phyloP scores from a whole-genome alignment of 2,797 vertebrate genomes.

The Sebastolobus altivelis region DNA sequence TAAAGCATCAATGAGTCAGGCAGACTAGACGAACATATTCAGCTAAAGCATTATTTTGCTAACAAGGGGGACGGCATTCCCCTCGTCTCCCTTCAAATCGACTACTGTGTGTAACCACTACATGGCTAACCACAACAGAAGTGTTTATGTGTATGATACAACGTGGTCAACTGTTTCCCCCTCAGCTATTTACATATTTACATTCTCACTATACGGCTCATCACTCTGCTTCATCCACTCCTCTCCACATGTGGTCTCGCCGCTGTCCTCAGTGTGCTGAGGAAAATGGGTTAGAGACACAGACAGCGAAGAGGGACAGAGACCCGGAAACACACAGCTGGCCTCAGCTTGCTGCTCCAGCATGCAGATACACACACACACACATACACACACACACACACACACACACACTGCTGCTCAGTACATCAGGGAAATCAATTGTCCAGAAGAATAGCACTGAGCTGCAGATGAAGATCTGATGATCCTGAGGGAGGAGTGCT shows the following conservation, averaged over 20 bases:
- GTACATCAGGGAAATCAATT: slow-evolving; percentile 61
- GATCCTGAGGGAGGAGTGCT: slow-evolving; percentile 26
- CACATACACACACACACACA: slow-evolving; percentile 10
- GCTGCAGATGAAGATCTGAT: slow-evolving; percentile 52
- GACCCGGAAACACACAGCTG: slow-evolving; percentile 57
- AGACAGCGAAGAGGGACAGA: slow-evolving; percentile 39
- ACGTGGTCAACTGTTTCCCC: not conserved
- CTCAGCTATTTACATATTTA: slow-evolving; percentile 1
- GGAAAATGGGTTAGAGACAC: slow-evolving; percentile 72
- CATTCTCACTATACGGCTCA: not conserved
- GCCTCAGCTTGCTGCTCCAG: slow-evolving; percentile 19
- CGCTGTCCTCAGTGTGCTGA: slow-evolving; percentile 22
- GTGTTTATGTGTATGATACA: not conserved
- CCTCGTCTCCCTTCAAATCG: too few species aligned
- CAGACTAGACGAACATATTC: too few species aligned
- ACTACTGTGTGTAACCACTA: not conserved
- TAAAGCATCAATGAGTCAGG: too few species aligned
- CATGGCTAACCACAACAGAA: not conserved
- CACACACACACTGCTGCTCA: not conserved
- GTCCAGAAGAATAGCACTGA: slow-evolving; percentile 59
- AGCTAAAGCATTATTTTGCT: too few species aligned
- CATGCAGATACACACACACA: slow-evolving; percentile 28
- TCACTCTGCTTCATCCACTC: slow-evolving; percentile 16
- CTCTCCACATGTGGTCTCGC: slow-evolving; percentile 36
- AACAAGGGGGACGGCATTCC: too few species aligned